Evolutionary conservation across 1,140 invertebrate species (phyloP), one percentile per base, ranked within the genome.

Genomic region (Drosophila rhopaloa): DNA sequence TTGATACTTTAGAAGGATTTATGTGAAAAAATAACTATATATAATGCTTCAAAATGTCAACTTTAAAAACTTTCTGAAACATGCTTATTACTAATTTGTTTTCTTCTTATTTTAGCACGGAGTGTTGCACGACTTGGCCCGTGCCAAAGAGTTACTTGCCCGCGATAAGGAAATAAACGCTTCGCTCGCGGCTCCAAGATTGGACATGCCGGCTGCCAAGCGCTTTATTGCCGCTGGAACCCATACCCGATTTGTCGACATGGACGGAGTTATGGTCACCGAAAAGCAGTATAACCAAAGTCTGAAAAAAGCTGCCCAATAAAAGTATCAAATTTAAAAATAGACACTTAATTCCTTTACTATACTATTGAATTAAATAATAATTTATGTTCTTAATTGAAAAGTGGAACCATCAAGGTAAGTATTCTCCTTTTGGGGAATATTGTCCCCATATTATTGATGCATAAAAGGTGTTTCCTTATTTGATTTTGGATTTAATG

Each of bases 221-320:
- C 60, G 81, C 7, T 83, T 83, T 43, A 83, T 83, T 44, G 53
- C 76, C 11, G 66, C 81, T 1, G 81, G 81, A 16, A 56, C 72
- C 47, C 77, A 81, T 8, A 77, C 72, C 2, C 77, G 77, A 8
- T 79, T 79, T 35, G 70, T 79, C 2, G 77, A 79, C 11, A 79
- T 80, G 70, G 62, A 75, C 6, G 77, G 77, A 7, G 76, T 72
- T 19, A 79, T 78, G 58, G 75, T 78, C 14, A 79, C 76, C 1
- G 76, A 78, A 40, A 43, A 61, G 8, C 76, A 78, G 32, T 78
- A 78, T 7, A 72, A 59, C 10, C 48, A 58, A 16, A 78, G 66
- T 37, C 46, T 70, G 27, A 6, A 50, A 9, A 8, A 32, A 35
- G 16, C 27, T 2, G 19, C 10, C n/a, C 4, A 50, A 50, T 29